Evolutionary conservation across 2,113 vertebrate species (phyloP).

Genomic region (Hyla sarda): DNA sequence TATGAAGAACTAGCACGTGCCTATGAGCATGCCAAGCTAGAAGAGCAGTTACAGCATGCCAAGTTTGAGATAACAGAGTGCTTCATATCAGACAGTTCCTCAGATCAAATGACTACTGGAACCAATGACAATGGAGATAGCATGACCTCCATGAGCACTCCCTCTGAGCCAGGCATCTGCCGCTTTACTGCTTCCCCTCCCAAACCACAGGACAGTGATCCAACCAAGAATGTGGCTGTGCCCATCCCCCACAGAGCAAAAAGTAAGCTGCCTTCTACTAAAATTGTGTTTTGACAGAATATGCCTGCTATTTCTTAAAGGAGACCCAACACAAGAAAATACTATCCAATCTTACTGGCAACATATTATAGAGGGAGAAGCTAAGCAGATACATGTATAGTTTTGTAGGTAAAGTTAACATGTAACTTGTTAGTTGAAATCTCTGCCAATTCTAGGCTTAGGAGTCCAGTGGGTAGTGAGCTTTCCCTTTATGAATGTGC

Average conservation of each 20-base stretch:
- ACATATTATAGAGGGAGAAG: too few species aligned
- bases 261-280: constrained; percentile 72
- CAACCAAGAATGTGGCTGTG: constrained; percentile 93
- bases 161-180: constrained; percentile 83
- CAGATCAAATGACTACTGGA: constrained; percentile 96
- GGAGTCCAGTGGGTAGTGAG: too few species aligned
- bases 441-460: too few species aligned
- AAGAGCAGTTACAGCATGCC: constrained; percentile 94
- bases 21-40: constrained; percentile 94
- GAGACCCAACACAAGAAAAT: neutral
- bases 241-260: constrained; percentile 97
- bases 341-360: too few species aligned
- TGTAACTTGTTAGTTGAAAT: too few species aligned
- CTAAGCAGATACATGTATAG: too few species aligned
- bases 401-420: too few species aligned
- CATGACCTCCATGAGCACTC: constrained; percentile 94
- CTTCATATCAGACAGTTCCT: constrained; percentile 96
- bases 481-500: too few species aligned
- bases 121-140: constrained; percentile 94
- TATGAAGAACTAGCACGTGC: constrained; percentile 94
- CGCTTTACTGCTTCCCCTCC: constrained; percentile 84
- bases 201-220: constrained; percentile 85
- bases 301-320: too few species aligned
- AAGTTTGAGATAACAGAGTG: constrained; percentile 98
- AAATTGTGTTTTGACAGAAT: neutral